Evolutionary conservation across 2,113 vertebrate genomes (phyloP).

Genomic region (Talpa occidentalis): DNA sequence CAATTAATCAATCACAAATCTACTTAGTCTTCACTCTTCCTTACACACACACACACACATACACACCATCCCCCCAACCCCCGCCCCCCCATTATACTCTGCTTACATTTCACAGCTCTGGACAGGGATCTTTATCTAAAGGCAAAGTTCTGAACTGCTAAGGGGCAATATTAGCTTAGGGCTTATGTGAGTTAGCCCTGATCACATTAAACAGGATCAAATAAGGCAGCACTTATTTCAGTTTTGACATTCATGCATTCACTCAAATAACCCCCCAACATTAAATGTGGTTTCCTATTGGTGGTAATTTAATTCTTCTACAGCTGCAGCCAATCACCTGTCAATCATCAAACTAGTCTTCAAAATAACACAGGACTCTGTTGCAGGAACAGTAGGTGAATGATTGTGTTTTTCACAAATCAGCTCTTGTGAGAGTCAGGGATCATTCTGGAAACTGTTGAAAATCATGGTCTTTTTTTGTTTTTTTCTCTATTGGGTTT

Average conservation of each 20-base stretch:
- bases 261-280: neutral
- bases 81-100: neutral
- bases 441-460: conserved; percentile 4
- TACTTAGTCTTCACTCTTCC: neutral
- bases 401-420: conserved; percentile 27
- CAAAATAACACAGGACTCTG: conserved; percentile 1
- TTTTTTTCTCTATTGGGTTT: neutral
- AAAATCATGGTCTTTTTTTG: conserved; percentile 40
- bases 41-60: neutral
- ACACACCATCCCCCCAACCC: neutral
- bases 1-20: neutral
- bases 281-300: conserved; percentile 45
- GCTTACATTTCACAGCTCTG: conserved; percentile 9
- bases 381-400: neutral
- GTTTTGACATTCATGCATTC: neutral
- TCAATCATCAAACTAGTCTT: conserved; percentile 16
- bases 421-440: neutral
- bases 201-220: neutral
- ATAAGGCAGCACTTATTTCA: neutral
- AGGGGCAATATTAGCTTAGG: neutral
- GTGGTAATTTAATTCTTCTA: conserved; percentile 50
- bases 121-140: conserved; percentile 19
- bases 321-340: neutral
- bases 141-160: conserved; percentile 43
- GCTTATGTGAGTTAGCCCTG: neutral